Conservation (phyloP, 2,888 invertebrate species). For the Sipha maydis region DNA sequence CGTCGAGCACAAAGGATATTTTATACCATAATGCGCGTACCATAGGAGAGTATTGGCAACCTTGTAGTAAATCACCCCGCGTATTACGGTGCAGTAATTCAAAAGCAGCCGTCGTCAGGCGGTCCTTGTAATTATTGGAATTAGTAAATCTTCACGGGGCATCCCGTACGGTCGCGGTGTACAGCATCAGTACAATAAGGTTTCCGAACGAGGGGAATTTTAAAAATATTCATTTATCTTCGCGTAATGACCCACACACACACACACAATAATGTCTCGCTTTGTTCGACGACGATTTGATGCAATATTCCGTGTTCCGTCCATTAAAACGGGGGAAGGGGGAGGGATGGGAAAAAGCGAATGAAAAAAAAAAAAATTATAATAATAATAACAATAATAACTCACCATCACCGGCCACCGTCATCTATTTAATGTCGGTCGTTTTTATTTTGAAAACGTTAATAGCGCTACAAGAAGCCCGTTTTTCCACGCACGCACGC, state of each 20-base stretch:
- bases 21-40: neutral
- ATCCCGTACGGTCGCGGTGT: neutral
- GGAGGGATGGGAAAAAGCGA: neutral
- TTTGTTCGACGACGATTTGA: slow-evolving; percentile 28
- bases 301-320: slow-evolving; percentile 33
- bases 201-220: slow-evolving; percentile 28
- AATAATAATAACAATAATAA: neutral
- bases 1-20: neutral
- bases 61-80: slow-evolving; percentile 12
- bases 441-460: neutral
- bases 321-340: slow-evolving; percentile 8
- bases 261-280: slow-evolving; percentile 26
- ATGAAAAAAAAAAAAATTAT: neutral
- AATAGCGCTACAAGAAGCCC: neutral
- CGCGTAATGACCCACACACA: slow-evolving; percentile 53
- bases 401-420: neutral
- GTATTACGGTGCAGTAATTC: neutral
- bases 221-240: slow-evolving; percentile 46
- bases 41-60: slow-evolving; percentile 20
- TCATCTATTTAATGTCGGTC: neutral
- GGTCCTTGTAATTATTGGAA: slow-evolving; percentile 34
- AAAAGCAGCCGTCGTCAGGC: slow-evolving; percentile 18
- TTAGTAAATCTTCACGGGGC: slow-evolving; percentile 31
- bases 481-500: no score
- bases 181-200: neutral